Evolutionary conservation across 2,113 vertebrate species (phyloP).

Genomic region (Mustela lutreola): DNA sequence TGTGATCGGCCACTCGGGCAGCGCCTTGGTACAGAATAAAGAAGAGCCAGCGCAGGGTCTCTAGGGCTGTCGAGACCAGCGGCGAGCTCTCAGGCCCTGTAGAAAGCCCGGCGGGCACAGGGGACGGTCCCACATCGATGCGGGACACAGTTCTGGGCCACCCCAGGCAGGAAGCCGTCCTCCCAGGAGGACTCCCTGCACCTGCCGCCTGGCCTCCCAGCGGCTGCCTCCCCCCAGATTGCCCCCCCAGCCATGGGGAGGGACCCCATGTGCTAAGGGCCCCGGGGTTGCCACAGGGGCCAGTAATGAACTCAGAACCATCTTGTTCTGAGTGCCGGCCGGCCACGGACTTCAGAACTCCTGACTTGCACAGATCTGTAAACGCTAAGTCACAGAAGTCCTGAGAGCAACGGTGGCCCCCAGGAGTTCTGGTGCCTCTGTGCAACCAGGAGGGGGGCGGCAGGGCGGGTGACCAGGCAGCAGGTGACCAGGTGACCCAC

Average conservation of each 20-base stretch:
- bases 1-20: fast-evolving
- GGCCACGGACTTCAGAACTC: background rate
- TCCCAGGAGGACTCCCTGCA: no score
- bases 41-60: background rate
- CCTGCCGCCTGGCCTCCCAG: background rate
- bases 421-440: fast-evolving
- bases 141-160: fast-evolving
- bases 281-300: background rate
- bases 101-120: background rate
- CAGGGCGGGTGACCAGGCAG: no score
- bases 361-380: no score
- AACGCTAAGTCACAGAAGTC: background rate
- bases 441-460: background rate
- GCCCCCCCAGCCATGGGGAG: background rate
- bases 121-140: background rate
- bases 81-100: background rate
- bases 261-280: fast-evolving
- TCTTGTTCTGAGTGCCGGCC: background rate
- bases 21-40: background rate
- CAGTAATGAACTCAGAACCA: background rate
- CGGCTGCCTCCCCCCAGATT: background rate
- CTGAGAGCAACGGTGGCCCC: no score
- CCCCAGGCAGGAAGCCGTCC: background rate
- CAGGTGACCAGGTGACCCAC: no score
- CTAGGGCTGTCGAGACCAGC: fast-evolving